Evolutionary conservation across 2,113 vertebrate species (phyloP).

Genomic region (Falcunculus frontatus): DNA sequence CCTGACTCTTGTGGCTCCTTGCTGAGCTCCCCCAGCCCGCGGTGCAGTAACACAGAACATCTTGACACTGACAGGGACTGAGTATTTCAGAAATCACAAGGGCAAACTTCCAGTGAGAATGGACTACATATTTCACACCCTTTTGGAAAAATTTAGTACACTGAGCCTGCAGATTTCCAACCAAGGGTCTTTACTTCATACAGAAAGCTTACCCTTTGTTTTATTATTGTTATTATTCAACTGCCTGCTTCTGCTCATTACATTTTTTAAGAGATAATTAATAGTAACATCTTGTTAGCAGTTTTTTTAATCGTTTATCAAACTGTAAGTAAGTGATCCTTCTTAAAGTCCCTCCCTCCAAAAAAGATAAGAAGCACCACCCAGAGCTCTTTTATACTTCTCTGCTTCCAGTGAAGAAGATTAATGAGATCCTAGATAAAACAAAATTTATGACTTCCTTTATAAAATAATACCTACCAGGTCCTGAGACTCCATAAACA

Average conservation of each 20-base stretch:
- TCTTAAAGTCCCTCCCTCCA: rapidly evolving
- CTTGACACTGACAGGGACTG: neutral
- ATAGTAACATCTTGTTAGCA: neutral
- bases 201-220: neutral
- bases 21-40: neutral
- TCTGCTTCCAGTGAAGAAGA: neutral
- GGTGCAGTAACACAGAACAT: neutral
- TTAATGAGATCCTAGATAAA: neutral
- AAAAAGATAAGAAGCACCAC: neutral
- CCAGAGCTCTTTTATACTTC: neutral
- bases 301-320: neutral
- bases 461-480: constrained; percentile 75
- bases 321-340: neutral
- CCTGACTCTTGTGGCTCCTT: neutral
- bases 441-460: neutral
- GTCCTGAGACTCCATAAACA: constrained; percentile 94
- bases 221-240: neutral
- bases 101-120: neutral
- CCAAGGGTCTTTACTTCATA: neutral
- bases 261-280: neutral
- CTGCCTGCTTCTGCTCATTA: neutral
- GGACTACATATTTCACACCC: neutral
- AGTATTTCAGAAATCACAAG: neutral
- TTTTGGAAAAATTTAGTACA: neutral
- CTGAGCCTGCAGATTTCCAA: neutral